Evolutionary conservation across 2,797 vertebrate species (phyloP), one percentile per base, ranked within the genome.

Genomic region (Apogon talboti): DNA sequence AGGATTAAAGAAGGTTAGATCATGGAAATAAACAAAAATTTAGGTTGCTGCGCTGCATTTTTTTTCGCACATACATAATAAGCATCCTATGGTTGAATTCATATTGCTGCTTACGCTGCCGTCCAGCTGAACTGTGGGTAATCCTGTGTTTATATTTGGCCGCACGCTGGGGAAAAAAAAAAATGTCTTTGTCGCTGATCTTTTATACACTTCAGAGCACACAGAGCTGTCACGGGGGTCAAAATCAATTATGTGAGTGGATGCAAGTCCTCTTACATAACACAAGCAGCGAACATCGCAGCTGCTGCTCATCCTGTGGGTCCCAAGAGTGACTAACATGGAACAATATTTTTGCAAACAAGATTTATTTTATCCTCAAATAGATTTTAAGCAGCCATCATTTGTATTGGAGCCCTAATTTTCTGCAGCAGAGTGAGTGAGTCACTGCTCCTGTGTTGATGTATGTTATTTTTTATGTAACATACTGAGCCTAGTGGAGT

Each of bases 231-330:
- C 74, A 79, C 30, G 10, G 62, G 75, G 84, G 76, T 85, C 82
- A 82, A 62, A 89, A 80, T 83, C 85, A 89, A 91, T 91, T 86
- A 89, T 54, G 59, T 52, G 78, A 90, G 75, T 83, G 87, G 78
- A 83, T 81, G 79, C 60, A 77, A 71, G 80, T 53, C 63, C 75
- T 81, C 56, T 93, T 94, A 84, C 48, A 75, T 92, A 93, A 93
- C 73, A 21, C 58, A 15, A 50, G 71, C 86, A 72, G 82, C 53
- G 24, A 66, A 57, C 78, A 53, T 80, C 78, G 33, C 84, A 89
- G 89, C 83, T 79, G 81, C 85, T 76, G 84, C 74, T 86, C 80
- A 69, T 87, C 77, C 79, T 43, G 3, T 42, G 52, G 66, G 45
- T 70, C 77, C 72, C 30, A 3, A 13, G 48, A 82, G 71, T 68